Base-by-base conservation (phyloP, 2,797 vertebrate species). In the Cossypha polioptera region DNA sequence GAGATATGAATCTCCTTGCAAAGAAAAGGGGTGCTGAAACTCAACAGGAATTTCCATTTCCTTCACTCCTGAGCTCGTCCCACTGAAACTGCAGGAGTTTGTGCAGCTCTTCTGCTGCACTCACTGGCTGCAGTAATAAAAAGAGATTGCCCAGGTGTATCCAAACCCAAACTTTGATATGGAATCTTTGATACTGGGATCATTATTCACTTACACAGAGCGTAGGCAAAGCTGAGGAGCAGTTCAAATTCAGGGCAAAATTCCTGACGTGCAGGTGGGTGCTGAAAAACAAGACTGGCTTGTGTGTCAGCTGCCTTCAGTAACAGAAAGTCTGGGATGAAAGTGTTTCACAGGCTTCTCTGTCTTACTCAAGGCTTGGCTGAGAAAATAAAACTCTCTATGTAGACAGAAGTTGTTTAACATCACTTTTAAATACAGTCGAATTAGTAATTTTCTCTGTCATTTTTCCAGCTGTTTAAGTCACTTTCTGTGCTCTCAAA, bases 201-300 rank as follows among this genome's bases (percentile, higher is more conserved):
- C 69, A 51, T 94, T 92, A 78, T 81, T 92, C 82, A 73, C 51
- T 90, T 86, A 9, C 21, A 66, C 21, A 86, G 83, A 88, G 68
- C 0, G 4, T 59, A 81, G 79, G 72, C 57, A 92, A 94, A 91
- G 75, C 84, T 35, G 68, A 81, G 73, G 79, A 88, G 48, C 0
- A 0, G 85, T 94, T 91, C 92, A 94, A 92, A 92, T 62, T 33
- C 82, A 94, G 91, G 89, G 76, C 76, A 94, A 40, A 96, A 96
- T 94, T 97, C 92, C 92, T 91, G 63, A 69, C 42, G 18, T 76
- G 83, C 80, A 77, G 43, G 86, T 94, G 91, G 74, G 61, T 92
- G 80, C 83, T 92, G 92, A 68, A 91, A 90, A 95, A 80, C 94
- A 94, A 59, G 89, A 76, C 71, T 66, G 82, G 28, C 74, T 63